Evolutionary conservation across 2,113 vertebrate species (phyloP), one percentile per base, ranked within the genome.

Genomic region (Scopus umbretta): DNA sequence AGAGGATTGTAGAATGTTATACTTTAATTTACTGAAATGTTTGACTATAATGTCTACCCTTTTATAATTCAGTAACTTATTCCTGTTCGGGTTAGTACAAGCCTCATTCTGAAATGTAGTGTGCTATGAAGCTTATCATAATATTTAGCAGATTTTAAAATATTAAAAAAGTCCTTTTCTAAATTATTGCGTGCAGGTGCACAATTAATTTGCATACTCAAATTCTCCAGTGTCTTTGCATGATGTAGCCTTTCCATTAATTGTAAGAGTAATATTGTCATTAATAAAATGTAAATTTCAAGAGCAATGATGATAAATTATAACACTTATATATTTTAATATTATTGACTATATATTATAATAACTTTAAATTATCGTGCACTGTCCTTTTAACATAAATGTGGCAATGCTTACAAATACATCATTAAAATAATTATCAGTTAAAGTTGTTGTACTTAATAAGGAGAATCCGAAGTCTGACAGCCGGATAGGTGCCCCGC

Each of bases 1-100:
- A 94, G 80, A 76, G 55, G 88, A 86, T 94, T 96, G n/a, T 49
- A 55, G 61, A 50, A 67, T 91, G 43, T 86, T 81, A 63, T 30
- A 55, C 67, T 90, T 94, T 45, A 90, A 70, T 96, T 96, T 90
- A 36, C 52, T 95, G 61, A 86, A 87, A 89, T 89, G 47, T 85
- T 89, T 72, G 62, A 34, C 43, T 87, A 2, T 47, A 38, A 42
- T 15, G 10, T 75, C 67, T 73, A 5, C 13, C 45, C 17, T 79
- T 80, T 67, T 52, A 56, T 26, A 79, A 2, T 73, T 74, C 56
- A 71, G 36, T 82, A 53, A 75, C 40, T 88, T 75, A 42, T 4
- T 89, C 32, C 68, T 61, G 5, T 45, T 20, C 0, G 5, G 80
- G 10, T 76, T 89, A 66, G 52, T 55, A 4, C 40, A 50, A 53